Percentiles rank a stretch among this genome's conserved stretches.
These are phyloP conservation scores for Urocynchramus pylzowi DNA, from an alignment of 2,113 vertebrate species.

Conservation along the genomic window DNA sequence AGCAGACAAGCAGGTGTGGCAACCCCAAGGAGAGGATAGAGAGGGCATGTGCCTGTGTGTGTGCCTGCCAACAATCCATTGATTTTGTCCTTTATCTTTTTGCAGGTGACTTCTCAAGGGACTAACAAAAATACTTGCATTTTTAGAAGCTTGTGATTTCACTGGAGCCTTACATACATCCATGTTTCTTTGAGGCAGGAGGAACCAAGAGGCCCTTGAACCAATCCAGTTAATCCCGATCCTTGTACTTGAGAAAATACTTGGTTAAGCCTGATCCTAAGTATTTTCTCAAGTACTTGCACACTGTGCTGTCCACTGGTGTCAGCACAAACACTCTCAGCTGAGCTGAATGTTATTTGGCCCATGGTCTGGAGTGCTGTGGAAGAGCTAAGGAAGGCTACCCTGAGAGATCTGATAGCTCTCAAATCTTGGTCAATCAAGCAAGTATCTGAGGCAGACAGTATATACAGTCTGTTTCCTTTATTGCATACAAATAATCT, in stretches of 20 bases:
- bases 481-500: not conserved
- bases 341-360: not conserved
- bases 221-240: not conserved
- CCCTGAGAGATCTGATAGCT: not conserved
- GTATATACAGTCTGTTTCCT: not conserved
- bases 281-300: not conserved
- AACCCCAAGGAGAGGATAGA: slow-evolving; percentile 23
- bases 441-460: not conserved
- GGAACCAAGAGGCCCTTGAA: not conserved
- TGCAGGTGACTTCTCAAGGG: slow-evolving; percentile 37
- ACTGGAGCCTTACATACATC: not conserved
- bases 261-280: not conserved
- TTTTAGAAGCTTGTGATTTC: slow-evolving; percentile 23
- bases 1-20: slow-evolving; percentile 53
- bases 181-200: not conserved
- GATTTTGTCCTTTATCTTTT: slow-evolving; percentile 49
- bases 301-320: not conserved
- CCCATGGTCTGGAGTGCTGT: not conserved
- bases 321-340: not conserved
- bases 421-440: not conserved
- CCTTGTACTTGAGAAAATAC: not conserved
- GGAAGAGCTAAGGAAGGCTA: not conserved
- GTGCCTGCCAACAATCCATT: slow-evolving; percentile 39
- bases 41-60: slow-evolving; percentile 5
- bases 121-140: slow-evolving; percentile 10